These are phyloP conservation scores for human DNA, from an alignment of 2,113 vertebrate species.

Conservation along the genomic window DNA sequence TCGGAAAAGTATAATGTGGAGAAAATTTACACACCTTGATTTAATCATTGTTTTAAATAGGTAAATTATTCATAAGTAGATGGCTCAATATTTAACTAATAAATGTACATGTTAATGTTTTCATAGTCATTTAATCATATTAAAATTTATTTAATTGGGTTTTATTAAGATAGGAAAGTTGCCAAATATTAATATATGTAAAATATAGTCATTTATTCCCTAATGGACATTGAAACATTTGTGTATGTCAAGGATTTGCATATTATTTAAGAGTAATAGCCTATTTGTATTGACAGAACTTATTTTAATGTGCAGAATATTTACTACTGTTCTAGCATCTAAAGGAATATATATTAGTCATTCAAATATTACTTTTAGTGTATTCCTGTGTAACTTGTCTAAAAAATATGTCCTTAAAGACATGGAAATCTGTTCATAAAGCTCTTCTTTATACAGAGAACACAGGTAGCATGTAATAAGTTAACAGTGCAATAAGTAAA, in stretches of 20 bases:
- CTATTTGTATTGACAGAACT: background rate
- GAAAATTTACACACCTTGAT: background rate
- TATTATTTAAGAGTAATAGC: background rate
- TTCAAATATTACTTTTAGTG: background rate
- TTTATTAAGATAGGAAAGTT: slow-evolving; percentile 5
- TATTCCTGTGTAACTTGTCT: background rate
- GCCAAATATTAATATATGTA: background rate
- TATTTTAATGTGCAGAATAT: slow-evolving; percentile 1
- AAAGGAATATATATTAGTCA: background rate
- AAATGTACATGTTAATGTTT: background rate
- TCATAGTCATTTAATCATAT: background rate
- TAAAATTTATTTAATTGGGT: background rate
- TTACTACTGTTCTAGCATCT: background rate
- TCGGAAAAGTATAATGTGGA: background rate
- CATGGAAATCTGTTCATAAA: background rate
- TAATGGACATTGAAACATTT: background rate
- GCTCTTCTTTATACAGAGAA: background rate
- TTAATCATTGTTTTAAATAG: background rate
- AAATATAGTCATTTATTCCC: slow-evolving; percentile 14
- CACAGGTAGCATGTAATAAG: background rate
- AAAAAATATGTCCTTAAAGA: background rate
- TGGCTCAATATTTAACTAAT: background rate
- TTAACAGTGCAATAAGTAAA: background rate
- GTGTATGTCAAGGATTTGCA: background rate
- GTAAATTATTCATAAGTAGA: background rate